Evolutionary conservation across 2,797 vertebrate genomes (phyloP).

Genomic region (Oryzias sinensis): DNA sequence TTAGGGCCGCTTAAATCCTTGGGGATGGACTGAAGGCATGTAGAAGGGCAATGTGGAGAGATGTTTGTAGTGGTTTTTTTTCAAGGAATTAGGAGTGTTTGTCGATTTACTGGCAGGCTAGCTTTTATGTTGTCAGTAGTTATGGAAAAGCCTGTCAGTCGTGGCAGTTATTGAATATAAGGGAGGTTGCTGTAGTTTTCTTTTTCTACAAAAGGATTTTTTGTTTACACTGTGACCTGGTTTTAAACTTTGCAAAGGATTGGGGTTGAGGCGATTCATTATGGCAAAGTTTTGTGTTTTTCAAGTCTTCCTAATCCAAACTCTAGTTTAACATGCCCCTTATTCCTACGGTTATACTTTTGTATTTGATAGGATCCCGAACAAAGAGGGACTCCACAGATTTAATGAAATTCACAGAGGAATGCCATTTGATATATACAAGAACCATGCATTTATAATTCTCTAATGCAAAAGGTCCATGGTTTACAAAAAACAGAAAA

Average conservation of each 20-base stretch:
- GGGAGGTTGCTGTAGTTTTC: constrained; percentile 52
- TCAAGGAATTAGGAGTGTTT: constrained; percentile 65
- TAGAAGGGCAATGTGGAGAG: constrained; percentile 65
- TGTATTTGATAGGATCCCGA: too few species aligned
- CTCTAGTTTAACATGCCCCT: constrained; percentile 26
- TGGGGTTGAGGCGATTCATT: constrained; percentile 19
- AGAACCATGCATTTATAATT: too few species aligned
- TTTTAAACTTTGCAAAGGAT: constrained; percentile 27
- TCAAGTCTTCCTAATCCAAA: constrained; percentile 13
- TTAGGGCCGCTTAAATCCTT: constrained; percentile 73
- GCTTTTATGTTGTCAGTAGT: constrained; percentile 72
- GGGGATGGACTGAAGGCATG: constrained; percentile 73
- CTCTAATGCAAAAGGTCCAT: too few species aligned
- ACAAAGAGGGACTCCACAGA: too few species aligned
- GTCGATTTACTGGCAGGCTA: constrained; percentile 67
- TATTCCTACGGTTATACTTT: constrained; percentile 22
- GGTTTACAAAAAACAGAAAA: too few species aligned
- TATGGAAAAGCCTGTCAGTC: constrained; percentile 63
- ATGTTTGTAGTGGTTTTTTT: constrained; percentile 56
- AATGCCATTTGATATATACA: too few species aligned
- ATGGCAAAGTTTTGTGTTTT: constrained; percentile 5
- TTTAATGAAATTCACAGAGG: too few species aligned
- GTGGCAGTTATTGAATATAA: constrained; percentile 62
- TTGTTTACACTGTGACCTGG: constrained; percentile 44
- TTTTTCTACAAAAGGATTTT: constrained; percentile 55